These are phyloP conservation scores for Aplochiton taeniatus DNA, from an alignment of 2,797 vertebrate genomes.

Conservation along the genomic window DNA sequence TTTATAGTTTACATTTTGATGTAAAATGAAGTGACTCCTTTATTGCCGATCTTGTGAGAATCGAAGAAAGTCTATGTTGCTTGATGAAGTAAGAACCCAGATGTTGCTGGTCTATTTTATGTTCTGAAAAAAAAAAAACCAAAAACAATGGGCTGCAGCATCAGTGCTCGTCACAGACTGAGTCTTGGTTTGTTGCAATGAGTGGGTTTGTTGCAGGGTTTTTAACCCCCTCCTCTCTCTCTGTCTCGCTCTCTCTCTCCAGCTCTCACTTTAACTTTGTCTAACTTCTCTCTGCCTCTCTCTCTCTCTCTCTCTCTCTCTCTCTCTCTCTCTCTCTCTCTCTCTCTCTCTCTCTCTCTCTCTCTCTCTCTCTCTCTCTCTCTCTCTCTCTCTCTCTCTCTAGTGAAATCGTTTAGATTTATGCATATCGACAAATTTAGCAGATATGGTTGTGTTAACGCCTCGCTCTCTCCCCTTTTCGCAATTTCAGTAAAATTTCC, in stretches of 20 bases:
- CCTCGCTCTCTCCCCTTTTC: background rate
- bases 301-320: constrained; percentile 13
- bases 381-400: no score
- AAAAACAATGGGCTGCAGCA: constrained; percentile 37
- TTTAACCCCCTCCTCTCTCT: constrained; percentile 41
- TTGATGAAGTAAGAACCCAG: no score
- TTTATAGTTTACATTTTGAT: no score
- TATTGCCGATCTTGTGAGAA: no score
- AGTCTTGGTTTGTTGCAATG: constrained; percentile 42
- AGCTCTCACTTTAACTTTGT: constrained; percentile 1
- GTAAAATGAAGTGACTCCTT: no score
- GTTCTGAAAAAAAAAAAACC: constrained; percentile 20
- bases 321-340: constrained; percentile 9
- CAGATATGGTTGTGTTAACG: background rate
- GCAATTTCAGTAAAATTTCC: background rate
- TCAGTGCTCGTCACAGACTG: constrained; percentile 38
- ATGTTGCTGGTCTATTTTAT: background rate
- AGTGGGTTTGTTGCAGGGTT: constrained; percentile 56
- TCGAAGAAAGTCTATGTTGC: no score
- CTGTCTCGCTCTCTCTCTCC: constrained; percentile 13
- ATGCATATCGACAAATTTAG: no score
- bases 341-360: constrained; percentile 4
- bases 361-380: background rate
- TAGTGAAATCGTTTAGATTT: no score
- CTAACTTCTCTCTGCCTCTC: constrained; percentile 23